These are phyloP conservation scores for Diorhabda sublineata DNA, from an alignment of 1,140 invertebrate genomes.

Conservation along the genomic window DNA sequence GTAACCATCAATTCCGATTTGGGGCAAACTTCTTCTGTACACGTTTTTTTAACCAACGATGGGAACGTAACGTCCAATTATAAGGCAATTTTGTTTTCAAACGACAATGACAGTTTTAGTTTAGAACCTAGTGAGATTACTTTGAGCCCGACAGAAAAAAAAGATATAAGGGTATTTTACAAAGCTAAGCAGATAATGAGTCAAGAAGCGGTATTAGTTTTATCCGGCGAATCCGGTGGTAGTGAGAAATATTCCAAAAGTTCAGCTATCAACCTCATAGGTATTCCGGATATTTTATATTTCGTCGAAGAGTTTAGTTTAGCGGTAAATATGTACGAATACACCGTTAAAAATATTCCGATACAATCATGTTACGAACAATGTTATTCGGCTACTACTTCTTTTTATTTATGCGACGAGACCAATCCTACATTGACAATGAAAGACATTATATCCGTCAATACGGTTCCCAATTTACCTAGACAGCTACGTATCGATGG, in stretches of 20 bases:
- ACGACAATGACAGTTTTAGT: slow-evolving; percentile 35
- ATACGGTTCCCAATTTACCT: slow-evolving; percentile 5
- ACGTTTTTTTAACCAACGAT: slow-evolving; percentile 28
- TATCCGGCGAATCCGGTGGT: slow-evolving; percentile 42
- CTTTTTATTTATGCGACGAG: neutral
- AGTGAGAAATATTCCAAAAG: slow-evolving; percentile 36
- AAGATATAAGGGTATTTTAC: slow-evolving; percentile 29
- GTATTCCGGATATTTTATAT: slow-evolving; percentile 24
- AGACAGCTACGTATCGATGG: slow-evolving; percentile 6
- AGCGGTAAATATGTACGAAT: slow-evolving; percentile 3
- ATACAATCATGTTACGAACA: neutral
- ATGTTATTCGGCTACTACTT: slow-evolving; percentile 8
- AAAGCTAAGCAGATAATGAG: slow-evolving; percentile 25
- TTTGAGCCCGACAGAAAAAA: slow-evolving; percentile 23
- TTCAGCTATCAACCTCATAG: slow-evolving; percentile 38
- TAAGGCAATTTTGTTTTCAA: slow-evolving; percentile 28
- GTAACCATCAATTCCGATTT: slow-evolving; percentile 35
- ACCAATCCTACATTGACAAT: neutral
- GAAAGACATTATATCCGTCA: slow-evolving; percentile 10
- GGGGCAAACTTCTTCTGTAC: slow-evolving; percentile 19
- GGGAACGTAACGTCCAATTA: slow-evolving; percentile 29
- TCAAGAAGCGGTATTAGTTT: slow-evolving; percentile 35
- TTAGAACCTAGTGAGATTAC: slow-evolving; percentile 14
- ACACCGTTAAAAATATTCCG: neutral
- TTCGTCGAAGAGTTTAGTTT: neutral